Evolutionary conservation across 2,113 vertebrate genomes (phyloP).

Genomic region (Sakesphorus luctuosus): DNA sequence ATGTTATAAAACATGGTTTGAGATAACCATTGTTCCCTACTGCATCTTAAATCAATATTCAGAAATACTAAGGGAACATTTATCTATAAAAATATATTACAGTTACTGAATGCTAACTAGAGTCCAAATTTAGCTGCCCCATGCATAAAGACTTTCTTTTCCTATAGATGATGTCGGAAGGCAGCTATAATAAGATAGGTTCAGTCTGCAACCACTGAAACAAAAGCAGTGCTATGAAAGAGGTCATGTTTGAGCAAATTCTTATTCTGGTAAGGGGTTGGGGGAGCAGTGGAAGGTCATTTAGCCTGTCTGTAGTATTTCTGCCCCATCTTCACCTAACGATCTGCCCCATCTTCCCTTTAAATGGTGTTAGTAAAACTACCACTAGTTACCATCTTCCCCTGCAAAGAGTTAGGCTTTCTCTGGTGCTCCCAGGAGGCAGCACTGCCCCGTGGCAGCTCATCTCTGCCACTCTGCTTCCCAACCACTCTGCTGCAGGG

Average conservation of each 20-base stretch:
- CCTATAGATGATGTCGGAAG: neutral
- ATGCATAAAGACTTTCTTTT: neutral
- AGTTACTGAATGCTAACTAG: slow-evolving; percentile 29
- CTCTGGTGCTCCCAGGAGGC: neutral
- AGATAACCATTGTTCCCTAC: slow-evolving; percentile 49
- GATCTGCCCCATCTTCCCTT: neutral
- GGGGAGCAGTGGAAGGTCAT: neutral
- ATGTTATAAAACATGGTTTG: slow-evolving; percentile 56
- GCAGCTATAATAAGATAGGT: neutral
- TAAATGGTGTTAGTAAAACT: neutral
- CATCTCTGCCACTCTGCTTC: neutral
- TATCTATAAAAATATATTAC: slow-evolving; percentile 9
- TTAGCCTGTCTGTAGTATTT: neutral
- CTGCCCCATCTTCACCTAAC: neutral
- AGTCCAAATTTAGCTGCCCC: neutral
- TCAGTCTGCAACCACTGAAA: neutral
- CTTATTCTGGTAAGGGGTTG: neutral
- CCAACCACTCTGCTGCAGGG: neutral
- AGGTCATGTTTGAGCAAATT: neutral
- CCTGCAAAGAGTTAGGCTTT: neutral
- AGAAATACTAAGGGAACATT: slow-evolving; percentile 33
- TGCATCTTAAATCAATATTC: slow-evolving; percentile 68
- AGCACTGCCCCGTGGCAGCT: fast-evolving
- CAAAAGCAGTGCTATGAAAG: neutral
- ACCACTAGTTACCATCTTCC: fast-evolving